These are phyloP conservation scores for Dasysyrphus albostriatus DNA, from an alignment of 2,888 invertebrate genomes.

Conservation along the genomic window DNA sequence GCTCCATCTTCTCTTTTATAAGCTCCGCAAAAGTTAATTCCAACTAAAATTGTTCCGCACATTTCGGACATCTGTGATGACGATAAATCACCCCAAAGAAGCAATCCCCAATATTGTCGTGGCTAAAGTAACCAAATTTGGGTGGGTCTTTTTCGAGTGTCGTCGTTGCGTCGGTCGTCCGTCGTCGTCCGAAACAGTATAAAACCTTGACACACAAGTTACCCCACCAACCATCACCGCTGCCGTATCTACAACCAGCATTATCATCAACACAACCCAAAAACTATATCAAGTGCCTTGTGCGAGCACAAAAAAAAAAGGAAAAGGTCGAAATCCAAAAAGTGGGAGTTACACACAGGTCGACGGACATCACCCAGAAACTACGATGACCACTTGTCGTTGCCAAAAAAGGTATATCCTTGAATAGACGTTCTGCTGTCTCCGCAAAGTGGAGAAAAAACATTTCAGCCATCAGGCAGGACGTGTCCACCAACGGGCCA, in stretches of 20 bases:
- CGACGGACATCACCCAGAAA: slow-evolving; percentile 72
- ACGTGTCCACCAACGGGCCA: slow-evolving; percentile 56
- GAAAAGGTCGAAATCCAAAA: slow-evolving; percentile 60
- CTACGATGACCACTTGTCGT: slow-evolving; percentile 67
- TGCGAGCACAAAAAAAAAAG: slow-evolving; percentile 52
- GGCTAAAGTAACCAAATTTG: slow-evolving; percentile 73
- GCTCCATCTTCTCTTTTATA: slow-evolving; percentile 37
- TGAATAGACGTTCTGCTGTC: slow-evolving; percentile 72
- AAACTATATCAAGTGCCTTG: slow-evolving; percentile 67
- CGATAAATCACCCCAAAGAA: slow-evolving; percentile 71
- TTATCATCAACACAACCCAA: slow-evolving; percentile 48
- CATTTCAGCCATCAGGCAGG: slow-evolving; percentile 69
- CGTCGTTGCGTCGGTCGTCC: neutral
- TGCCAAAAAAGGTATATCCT: slow-evolving; percentile 66
- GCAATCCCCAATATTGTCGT: slow-evolving; percentile 73
- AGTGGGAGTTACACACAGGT: slow-evolving; percentile 71
- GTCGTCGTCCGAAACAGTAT: slow-evolving; percentile 19
- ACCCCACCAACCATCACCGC: slow-evolving; percentile 31
- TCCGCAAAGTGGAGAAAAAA: slow-evolving; percentile 74
- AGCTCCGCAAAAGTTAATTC: slow-evolving; percentile 58
- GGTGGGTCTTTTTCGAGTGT: slow-evolving; percentile 58
- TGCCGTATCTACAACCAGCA: slow-evolving; percentile 36
- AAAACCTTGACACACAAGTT: slow-evolving; percentile 63
- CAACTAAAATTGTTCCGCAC: slow-evolving; percentile 61
- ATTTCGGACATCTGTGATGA: slow-evolving; percentile 74